These are phyloP conservation scores for Cerastis rubricosa DNA, from an alignment of 2,888 invertebrate species.

Conservation along the genomic window DNA sequence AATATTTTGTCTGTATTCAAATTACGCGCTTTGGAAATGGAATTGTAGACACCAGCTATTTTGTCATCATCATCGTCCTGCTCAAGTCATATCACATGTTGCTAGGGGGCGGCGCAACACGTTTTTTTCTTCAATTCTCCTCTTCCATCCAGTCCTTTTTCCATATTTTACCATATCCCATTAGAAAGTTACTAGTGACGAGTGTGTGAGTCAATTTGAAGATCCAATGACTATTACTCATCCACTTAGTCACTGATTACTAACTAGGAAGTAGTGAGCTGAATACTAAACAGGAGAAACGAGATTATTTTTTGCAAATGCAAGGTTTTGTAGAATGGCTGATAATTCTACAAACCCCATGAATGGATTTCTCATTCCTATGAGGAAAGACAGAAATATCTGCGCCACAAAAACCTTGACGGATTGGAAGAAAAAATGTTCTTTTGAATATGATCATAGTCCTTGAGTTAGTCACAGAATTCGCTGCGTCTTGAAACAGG, in stretches of 20 bases:
- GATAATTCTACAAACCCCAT: not conserved
- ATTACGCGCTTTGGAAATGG: not conserved
- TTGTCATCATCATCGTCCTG: no score
- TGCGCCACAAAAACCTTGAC: not conserved
- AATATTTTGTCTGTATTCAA: no score
- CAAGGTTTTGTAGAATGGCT: not conserved
- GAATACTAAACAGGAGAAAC: slow-evolving; percentile 11
- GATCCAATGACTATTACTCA: slow-evolving; percentile 13
- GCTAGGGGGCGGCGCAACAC: not conserved
- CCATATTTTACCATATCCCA: not conserved
- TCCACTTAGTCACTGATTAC: slow-evolving; percentile 11
- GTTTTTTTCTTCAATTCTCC: not conserved
- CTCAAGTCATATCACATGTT: no score
- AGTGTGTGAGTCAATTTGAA: not conserved
- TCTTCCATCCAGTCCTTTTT: not conserved
- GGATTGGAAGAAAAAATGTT: no score
- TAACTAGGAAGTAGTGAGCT: not conserved
- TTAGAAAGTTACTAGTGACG: slow-evolving; percentile 8
- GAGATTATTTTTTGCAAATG: not conserved
- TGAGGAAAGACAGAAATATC: not conserved
- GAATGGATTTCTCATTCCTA: not conserved
- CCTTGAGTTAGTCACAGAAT: no score
- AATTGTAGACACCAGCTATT: not conserved
- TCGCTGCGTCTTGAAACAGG: no score
- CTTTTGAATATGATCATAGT: no score